Percentiles rank a stretch among this genome's conserved stretches.
phyloP scores from a whole-genome alignment of 2,797 vertebrate species.

The Cyclura pinguis region DNA sequence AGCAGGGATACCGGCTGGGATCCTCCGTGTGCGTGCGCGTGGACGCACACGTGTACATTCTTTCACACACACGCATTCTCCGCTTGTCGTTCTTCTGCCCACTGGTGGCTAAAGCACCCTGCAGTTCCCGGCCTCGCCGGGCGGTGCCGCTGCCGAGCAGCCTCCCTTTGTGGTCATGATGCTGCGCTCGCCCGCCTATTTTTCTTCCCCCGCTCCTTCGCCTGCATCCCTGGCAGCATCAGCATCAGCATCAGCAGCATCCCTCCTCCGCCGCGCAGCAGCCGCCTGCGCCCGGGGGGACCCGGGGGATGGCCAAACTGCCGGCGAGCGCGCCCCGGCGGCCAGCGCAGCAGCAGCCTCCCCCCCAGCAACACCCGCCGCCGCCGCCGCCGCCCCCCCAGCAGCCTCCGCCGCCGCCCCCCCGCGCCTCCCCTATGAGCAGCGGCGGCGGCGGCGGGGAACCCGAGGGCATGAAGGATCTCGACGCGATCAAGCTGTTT shows the following conservation, averaged over 20 bases:
- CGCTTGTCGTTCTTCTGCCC: neutral
- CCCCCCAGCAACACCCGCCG: neutral
- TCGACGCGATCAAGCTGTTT: constrained; percentile 99
- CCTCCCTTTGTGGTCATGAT: constrained; percentile 66
- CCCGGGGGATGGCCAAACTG: constrained; percentile 96
- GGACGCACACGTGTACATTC: neutral
- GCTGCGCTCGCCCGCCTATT: constrained; percentile 56
- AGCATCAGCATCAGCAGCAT: constrained; percentile 62
- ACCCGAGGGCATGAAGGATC: constrained; percentile 96
- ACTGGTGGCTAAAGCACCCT: neutral
- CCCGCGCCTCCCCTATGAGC: constrained; percentile 91
- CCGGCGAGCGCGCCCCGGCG: constrained; percentile 91
- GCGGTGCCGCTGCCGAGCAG: constrained; percentile 68
- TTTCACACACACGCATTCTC: neutral
- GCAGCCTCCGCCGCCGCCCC: constrained; percentile 73
- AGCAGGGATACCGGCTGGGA: too few species aligned
- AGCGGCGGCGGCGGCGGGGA: constrained; percentile 79
- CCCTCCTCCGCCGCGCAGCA: neutral
- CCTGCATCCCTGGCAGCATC: constrained; percentile 67
- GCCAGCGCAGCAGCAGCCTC: constrained; percentile 73
- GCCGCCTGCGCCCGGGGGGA: constrained; percentile 85
- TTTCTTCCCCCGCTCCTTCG: constrained; percentile 70
- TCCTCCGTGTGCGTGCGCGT: too few species aligned
- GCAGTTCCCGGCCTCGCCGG: constrained; percentile 27
- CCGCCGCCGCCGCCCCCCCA: constrained; percentile 83